Evolutionary conservation across 2,888 invertebrate species (phyloP).

Genomic region (Pristionchus maxplancki): DNA sequence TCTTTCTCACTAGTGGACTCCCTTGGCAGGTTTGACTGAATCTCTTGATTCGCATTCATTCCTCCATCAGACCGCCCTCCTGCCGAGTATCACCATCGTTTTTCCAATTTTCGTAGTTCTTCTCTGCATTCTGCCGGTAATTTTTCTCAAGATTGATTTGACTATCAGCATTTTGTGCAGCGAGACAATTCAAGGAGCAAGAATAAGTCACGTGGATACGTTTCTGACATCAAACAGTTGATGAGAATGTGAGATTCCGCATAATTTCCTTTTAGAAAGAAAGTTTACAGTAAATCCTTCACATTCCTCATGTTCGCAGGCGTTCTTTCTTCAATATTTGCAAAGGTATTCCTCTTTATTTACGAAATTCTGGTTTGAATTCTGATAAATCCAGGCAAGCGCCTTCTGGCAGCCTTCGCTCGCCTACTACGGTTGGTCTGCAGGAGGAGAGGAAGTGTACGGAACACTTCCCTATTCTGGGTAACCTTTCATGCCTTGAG

Average conservation of each 20-base stretch:
- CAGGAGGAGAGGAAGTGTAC: background rate
- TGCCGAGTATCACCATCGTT: background rate
- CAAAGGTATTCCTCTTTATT: background rate
- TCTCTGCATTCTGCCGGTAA: background rate
- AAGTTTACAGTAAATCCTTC: slow-evolving; percentile 11
- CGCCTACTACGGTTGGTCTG: background rate
- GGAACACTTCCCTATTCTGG: background rate
- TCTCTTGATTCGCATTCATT: background rate
- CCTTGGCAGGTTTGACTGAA: background rate
- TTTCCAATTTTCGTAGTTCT: background rate
- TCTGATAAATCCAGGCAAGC: background rate
- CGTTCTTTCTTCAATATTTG: too few species aligned
- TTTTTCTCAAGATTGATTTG: background rate
- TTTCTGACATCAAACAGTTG: background rate
- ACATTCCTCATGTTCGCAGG: background rate
- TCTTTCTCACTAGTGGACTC: slow-evolving; percentile 14
- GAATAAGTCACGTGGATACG: background rate
- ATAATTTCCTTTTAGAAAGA: background rate
- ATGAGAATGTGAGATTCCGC: background rate
- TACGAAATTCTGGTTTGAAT: background rate
- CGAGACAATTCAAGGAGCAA: background rate
- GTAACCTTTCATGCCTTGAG: background rate
- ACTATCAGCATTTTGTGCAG: too few species aligned
- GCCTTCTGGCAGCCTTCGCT: background rate
- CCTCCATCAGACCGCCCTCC: background rate